Evolutionary conservation across 2,888 invertebrate genomes (phyloP).

Genomic region (Acleris sparsana): DNA sequence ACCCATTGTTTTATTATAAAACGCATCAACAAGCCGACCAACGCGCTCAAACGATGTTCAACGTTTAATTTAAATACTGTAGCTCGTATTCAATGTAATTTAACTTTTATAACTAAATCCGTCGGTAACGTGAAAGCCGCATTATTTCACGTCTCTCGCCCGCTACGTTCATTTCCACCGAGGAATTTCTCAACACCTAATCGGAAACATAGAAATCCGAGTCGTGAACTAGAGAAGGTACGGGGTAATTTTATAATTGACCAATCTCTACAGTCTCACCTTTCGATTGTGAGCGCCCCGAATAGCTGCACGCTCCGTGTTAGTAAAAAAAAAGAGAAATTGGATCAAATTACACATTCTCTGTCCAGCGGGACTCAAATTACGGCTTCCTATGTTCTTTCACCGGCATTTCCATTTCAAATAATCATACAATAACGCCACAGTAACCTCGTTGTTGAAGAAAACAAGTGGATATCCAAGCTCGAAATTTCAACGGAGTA

Average conservation of each 20-base stretch:
- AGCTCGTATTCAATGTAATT: neutral
- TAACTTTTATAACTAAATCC: conserved; percentile 27
- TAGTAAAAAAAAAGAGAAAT: conserved; percentile 59
- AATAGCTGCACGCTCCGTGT: conserved; percentile 44
- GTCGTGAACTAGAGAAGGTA: conserved; percentile 43
- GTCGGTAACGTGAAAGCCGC: conserved; percentile 24
- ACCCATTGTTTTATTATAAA: too few species aligned
- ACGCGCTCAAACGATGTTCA: too few species aligned
- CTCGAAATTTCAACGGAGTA: conserved; percentile 2
- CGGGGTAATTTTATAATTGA: conserved; percentile 49
- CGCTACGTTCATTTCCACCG: conserved; percentile 25
- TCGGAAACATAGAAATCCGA: conserved; percentile 46
- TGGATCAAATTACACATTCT: conserved; percentile 72
- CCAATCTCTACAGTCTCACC: conserved; percentile 47
- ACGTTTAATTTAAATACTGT: too few species aligned
- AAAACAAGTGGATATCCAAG: conserved; percentile 6
- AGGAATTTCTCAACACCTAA: conserved; percentile 32
- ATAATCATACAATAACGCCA: conserved; percentile 46
- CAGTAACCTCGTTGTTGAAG: conserved; percentile 41
- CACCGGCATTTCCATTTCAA: conserved; percentile 55
- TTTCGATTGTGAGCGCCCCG: conserved; percentile 41
- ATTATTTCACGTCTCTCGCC: conserved; percentile 31
- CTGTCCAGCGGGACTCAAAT: conserved; percentile 54
- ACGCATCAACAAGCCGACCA: too few species aligned
- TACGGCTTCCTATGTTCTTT: conserved; percentile 60